A percentile compares a stretch with the other conserved stretches of the same genome.
Evolutionary conservation across 2,888 invertebrate species (phyloP).

Genomic region (Agriopis marginaria): DNA sequence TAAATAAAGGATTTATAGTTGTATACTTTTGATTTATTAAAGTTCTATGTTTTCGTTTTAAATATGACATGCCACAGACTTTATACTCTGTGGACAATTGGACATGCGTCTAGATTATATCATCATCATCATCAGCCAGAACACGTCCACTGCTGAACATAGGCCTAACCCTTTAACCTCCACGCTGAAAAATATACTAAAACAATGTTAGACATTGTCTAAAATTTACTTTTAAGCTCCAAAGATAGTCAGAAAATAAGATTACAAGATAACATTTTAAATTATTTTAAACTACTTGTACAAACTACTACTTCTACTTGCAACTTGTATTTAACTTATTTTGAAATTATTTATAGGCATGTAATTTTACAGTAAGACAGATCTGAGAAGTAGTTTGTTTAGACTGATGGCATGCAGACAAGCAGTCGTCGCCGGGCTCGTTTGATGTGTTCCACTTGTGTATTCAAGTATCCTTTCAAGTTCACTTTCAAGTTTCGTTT

Average conservation of each 20-base stretch:
- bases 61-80: background rate
- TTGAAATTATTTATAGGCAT: conserved; percentile 34
- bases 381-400: conserved; percentile 45
- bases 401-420: conserved; percentile 35
- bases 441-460: conserved; percentile 40
- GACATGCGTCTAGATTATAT: background rate
- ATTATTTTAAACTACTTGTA: too few relatives aligned
- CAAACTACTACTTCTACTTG: too few relatives aligned
- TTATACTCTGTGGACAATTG: too few relatives aligned
- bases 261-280: too few relatives aligned
- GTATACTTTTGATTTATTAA: conserved; percentile 30
- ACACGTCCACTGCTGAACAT: too few relatives aligned
- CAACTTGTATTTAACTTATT: background rate
- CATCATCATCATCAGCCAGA: too few relatives aligned
- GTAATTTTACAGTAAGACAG: conserved; percentile 39
- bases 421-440: conserved; percentile 36
- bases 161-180: too few relatives aligned
- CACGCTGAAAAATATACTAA: too few relatives aligned
- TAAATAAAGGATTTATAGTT: conserved; percentile 34
- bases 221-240: too few relatives aligned
- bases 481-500: conserved; percentile 27
- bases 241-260: too few relatives aligned
- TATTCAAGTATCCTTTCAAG: conserved; percentile 31
- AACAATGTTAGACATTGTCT: too few relatives aligned
- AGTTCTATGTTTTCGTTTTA: background rate